phyloP scores from a whole-genome alignment of 2,888 invertebrate species.

The Papilio gigon region DNA sequence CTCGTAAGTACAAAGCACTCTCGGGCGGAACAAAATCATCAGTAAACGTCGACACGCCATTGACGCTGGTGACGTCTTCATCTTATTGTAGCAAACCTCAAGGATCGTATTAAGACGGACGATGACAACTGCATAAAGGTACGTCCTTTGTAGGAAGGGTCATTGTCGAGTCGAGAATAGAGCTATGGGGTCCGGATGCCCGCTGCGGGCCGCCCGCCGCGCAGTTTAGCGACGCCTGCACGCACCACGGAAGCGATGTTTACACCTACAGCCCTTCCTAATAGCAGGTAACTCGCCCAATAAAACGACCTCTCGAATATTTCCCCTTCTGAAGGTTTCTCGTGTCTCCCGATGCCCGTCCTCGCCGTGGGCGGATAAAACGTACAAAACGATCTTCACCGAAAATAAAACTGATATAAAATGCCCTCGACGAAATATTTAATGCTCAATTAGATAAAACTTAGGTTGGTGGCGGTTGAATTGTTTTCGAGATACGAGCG shows the following conservation, averaged over 20 bases:
- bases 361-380: constrained; percentile 79
- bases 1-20: constrained; percentile 69
- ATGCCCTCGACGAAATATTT: constrained; percentile 81
- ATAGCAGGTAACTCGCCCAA: constrained; percentile 80
- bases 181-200: constrained; percentile 74
- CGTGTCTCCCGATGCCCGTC: constrained; percentile 69
- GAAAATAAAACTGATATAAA: constrained; percentile 80
- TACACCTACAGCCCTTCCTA: constrained; percentile 79
- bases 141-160: constrained; percentile 67
- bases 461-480: constrained; percentile 78
- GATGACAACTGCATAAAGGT: constrained; percentile 78
- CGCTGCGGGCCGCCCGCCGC: constrained; percentile 71
- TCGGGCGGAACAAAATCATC: constrained; percentile 73
- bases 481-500: constrained; percentile 67
- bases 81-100: constrained; percentile 81
- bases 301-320: constrained; percentile 79
- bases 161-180: constrained; percentile 77
- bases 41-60: constrained; percentile 80
- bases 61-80: constrained; percentile 76
- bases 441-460: constrained; percentile 82
- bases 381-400: constrained; percentile 74
- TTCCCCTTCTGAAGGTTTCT: constrained; percentile 78
- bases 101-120: constrained; percentile 81
- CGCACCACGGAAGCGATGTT: constrained; percentile 77
- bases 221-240: constrained; percentile 69